Evolutionary conservation across 1,140 invertebrate species (phyloP).

Genomic region (Vanessa atalanta): DNA sequence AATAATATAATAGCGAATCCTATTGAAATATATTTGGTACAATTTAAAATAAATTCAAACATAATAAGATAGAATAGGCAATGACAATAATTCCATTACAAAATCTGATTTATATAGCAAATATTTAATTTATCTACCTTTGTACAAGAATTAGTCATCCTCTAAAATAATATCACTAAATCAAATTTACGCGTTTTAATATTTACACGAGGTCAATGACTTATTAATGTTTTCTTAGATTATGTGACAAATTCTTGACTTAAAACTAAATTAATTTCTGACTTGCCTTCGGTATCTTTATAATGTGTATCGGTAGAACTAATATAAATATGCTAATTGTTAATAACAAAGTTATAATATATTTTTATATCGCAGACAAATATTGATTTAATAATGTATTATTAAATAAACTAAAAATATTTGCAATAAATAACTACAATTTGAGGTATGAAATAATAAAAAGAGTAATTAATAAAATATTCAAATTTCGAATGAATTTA

Average conservation of each 20-base stretch:
- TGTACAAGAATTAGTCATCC: conserved; percentile 8
- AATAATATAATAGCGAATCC: neutral
- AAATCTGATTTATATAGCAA: neutral
- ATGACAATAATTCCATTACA: neutral
- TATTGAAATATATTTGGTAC: conserved; percentile 37
- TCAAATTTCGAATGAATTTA: neutral
- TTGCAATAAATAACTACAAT: neutral
- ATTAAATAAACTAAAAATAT: conserved; percentile 8
- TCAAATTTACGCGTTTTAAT: conserved; percentile 17
- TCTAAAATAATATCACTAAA: conserved; percentile 17
- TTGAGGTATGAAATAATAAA: too few species aligned
- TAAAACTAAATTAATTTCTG: conserved; percentile 6
- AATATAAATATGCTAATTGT: too few species aligned
- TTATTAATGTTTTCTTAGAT: conserved; percentile 11
- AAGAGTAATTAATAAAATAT: too few species aligned
- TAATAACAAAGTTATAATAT: neutral
- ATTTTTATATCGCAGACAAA: conserved; percentile 16
- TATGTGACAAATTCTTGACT: conserved; percentile 6
- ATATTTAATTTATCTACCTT: conserved; percentile 6
- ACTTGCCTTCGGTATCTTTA: conserved; percentile 1
- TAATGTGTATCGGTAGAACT: neutral
- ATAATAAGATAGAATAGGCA: neutral
- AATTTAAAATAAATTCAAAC: conserved; percentile 17
- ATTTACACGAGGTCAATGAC: conserved; percentile 26
- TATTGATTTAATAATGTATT: neutral